Evolutionary conservation across 1,140 invertebrate genomes (phyloP).

Genomic region (Trissolcus basalis): DNA sequence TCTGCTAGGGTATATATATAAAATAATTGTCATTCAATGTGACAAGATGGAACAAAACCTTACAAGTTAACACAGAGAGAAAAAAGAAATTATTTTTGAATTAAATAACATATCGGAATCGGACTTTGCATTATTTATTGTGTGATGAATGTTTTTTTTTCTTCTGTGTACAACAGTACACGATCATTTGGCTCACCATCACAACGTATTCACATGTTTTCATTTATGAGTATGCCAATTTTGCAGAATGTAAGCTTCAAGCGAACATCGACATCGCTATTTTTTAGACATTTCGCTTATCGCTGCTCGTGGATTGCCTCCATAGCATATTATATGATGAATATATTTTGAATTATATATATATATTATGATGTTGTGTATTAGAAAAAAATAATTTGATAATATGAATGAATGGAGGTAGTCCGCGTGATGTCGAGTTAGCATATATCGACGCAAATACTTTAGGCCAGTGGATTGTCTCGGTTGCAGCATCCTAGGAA

Average conservation of each 20-base stretch:
- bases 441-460: slow-evolving; percentile 54
- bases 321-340: slow-evolving; percentile 47
- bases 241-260: slow-evolving; percentile 73
- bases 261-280: slow-evolving; percentile 67
- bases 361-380: not conserved
- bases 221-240: slow-evolving; percentile 65
- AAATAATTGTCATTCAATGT: slow-evolving; percentile 6
- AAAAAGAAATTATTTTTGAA: slow-evolving; percentile 1
- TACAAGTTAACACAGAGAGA: slow-evolving; percentile 2
- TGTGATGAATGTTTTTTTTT: too few relatives aligned
- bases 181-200: slow-evolving; percentile 62
- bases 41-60: not conserved
- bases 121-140: too few relatives aligned
- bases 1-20: slow-evolving; percentile 4
- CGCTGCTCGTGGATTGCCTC: slow-evolving; percentile 47
- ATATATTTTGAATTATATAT: too few relatives aligned
- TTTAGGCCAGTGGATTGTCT: slow-evolving; percentile 74
- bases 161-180: slow-evolving; percentile 54
- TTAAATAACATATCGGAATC: too few relatives aligned
- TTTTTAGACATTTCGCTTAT: slow-evolving; percentile 64
- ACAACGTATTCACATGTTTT: slow-evolving; percentile 61
- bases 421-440: slow-evolving; percentile 49
- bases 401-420: slow-evolving; percentile 49
- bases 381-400: slow-evolving; percentile 5
- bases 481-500: slow-evolving; percentile 93